These are phyloP conservation scores for Sylvilagus bachmani DNA, from an alignment of 2,113 vertebrate genomes.

Conservation along the genomic window DNA sequence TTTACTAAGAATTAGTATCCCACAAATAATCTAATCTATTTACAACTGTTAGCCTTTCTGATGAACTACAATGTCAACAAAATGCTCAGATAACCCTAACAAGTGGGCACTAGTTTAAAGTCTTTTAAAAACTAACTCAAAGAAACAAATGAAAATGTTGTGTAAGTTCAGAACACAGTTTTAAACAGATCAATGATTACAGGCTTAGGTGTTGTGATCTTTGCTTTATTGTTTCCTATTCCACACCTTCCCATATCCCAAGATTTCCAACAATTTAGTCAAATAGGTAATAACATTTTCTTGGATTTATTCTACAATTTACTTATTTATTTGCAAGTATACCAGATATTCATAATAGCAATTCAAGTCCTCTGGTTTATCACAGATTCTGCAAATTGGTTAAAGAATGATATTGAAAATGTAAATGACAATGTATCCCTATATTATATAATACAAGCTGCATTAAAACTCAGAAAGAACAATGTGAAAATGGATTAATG, in stretches of 20 bases:
- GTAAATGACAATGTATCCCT: conserved; percentile 34
- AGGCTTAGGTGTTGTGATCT: neutral
- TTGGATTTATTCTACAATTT: conserved; percentile 39
- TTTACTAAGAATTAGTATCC: conserved; percentile 54
- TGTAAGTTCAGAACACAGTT: conserved; percentile 42
- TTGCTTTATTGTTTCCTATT: neutral
- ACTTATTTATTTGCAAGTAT: conserved; percentile 32
- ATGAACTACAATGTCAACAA: conserved; percentile 61
- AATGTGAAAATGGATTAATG: conserved; percentile 80
- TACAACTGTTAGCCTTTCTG: conserved; percentile 37
- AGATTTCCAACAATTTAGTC: conserved; percentile 33
- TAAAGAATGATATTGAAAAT: conserved; percentile 50
- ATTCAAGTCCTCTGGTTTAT: conserved; percentile 45
- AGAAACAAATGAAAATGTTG: conserved; percentile 41
- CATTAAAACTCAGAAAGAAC: conserved; percentile 79
- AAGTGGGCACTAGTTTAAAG: conserved; percentile 42
- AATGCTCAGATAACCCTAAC: conserved; percentile 41
- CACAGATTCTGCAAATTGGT: conserved; percentile 41
- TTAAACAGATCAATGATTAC: conserved; percentile 8
- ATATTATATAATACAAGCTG: conserved; percentile 68
- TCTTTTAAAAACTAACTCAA: conserved; percentile 25
- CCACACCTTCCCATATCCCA: neutral
- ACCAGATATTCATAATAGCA: conserved; percentile 33
- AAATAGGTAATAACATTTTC: conserved; percentile 58
- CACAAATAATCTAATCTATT: conserved; percentile 26